Percentiles rank a stretch among this genome's conserved stretches.
Evolutionary conservation across 2,888 invertebrate genomes (phyloP).

Genomic region (Steinernema carpocapsae): DNA sequence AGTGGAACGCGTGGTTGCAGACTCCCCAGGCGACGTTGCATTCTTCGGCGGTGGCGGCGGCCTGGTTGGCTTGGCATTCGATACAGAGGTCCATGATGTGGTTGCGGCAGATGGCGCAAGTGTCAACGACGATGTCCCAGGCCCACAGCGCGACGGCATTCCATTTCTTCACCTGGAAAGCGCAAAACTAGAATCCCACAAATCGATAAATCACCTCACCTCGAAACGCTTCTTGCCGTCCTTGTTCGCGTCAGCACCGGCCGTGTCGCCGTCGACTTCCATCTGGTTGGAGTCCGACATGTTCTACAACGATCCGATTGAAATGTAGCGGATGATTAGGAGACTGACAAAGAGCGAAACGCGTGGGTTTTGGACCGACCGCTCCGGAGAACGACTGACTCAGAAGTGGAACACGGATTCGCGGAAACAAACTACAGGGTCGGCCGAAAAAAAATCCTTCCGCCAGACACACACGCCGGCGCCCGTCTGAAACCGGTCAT

Average conservation of each 20-base stretch:
- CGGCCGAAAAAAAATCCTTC: too few relatives aligned
- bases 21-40: conserved; percentile 99
- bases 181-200: background rate
- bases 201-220: conserved; percentile 32
- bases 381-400: too few relatives aligned
- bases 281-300: conserved; percentile 28
- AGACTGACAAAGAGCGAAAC: too few relatives aligned
- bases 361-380: too few relatives aligned
- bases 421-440: too few relatives aligned
- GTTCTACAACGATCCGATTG: too few relatives aligned
- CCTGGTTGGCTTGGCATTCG: conserved; percentile 85
- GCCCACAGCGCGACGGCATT: conserved; percentile 99
- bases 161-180: conserved; percentile 78
- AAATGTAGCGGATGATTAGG: too few relatives aligned
- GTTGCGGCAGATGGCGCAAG: conserved; percentile 98
- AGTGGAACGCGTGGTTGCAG: conserved; percentile 99
- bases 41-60: conserved; percentile 95
- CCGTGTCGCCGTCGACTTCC: conserved; percentile 34
- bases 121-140: conserved; percentile 92
- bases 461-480: too few relatives aligned
- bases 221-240: conserved; percentile 60
- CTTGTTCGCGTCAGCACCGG: conserved; percentile 34
- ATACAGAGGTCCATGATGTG: conserved; percentile 99
- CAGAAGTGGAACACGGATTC: too few relatives aligned
- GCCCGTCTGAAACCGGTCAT: too few relatives aligned